Evolutionary conservation across 2,113 vertebrate genomes (phyloP), one percentile per base, ranked within the genome.

Genomic region (Synodontis membranacea): DNA sequence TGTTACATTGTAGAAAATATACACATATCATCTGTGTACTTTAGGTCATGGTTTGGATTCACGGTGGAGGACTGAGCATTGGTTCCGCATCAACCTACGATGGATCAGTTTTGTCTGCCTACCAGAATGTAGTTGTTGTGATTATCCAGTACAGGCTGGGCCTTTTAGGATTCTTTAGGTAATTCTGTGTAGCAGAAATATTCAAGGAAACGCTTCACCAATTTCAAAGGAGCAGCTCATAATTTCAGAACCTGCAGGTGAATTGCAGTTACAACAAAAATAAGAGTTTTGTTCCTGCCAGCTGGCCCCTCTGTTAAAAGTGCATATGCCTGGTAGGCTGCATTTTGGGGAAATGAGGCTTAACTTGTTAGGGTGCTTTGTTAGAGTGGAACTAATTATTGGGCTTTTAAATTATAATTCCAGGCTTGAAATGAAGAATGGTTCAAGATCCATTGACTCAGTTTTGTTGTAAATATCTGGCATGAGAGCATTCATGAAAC

Each of bases 1-100:
- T 31, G 50, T 52, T 56, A 37, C 62, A 56, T 10, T n/a, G 23
- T 86, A 39, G 28, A 58, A 79, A 78, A 48, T 56, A 3, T 8
- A 31, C 4, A 28, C 15, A 48, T 58, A 31, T 31, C 34, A 2
- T 46, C 84, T 70, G 48, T 56, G 72, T 75, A 79, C 86, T 82
- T 0, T 81, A 98, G 97, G 97, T 98, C n/a, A 95, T 98, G 94
- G 95, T 97, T 2, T 97, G 96, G 96, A 95, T 97, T 88, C 97
- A 98, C 9, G 97, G 97, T 79, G 97, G 97, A 44, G 92, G 90
- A 11, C 83, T 97, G 15, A 0, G 15, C 10, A 0, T 78, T 0
- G 97, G 96, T 0, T 88, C 93, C 5, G 96, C 95, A 34, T 96
- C 95, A 4, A 0, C 86, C 0, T 94, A 88, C 0, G 96, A 97